These are phyloP conservation scores for Onychostoma macrolepis DNA, from an alignment of 2,113 vertebrate genomes.

Conservation along the genomic window DNA sequence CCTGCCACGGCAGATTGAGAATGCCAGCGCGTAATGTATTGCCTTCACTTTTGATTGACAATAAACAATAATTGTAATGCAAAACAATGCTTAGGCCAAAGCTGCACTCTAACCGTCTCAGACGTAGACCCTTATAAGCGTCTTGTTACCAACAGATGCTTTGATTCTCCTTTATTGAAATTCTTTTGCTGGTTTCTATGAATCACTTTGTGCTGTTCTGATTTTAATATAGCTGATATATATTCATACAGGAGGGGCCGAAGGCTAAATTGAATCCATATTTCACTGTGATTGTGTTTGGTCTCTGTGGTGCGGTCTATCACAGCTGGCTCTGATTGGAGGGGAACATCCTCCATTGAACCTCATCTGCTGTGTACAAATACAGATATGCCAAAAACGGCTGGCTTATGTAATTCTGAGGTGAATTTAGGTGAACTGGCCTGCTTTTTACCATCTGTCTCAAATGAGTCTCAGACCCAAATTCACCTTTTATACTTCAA, in stretches of 20 bases:
- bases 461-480: background rate
- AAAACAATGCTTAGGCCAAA: background rate
- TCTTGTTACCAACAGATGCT: background rate
- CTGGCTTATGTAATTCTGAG: background rate
- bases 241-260: conserved; percentile 45
- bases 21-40: background rate
- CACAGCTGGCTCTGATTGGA: conserved; percentile 37
- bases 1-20: background rate
- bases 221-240: conserved; percentile 48
- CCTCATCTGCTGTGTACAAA: conserved; percentile 30
- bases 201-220: conserved; percentile 29
- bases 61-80: background rate
- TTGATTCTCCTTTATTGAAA: conserved; percentile 30
- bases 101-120: background rate
- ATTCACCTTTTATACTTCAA: background rate
- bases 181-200: conserved; percentile 12
- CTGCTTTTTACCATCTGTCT: background rate
- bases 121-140: background rate
- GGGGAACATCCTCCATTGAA: conserved; percentile 23
- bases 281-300: conserved; percentile 48
- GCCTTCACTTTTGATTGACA: conserved; percentile 16
- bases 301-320: conserved; percentile 10
- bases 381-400: background rate
- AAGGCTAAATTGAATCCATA: conserved; percentile 54
- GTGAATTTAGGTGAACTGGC: background rate